Conservation (phyloP, 2,113 vertebrate genomes). For the Lophura nycthemera region DNA sequence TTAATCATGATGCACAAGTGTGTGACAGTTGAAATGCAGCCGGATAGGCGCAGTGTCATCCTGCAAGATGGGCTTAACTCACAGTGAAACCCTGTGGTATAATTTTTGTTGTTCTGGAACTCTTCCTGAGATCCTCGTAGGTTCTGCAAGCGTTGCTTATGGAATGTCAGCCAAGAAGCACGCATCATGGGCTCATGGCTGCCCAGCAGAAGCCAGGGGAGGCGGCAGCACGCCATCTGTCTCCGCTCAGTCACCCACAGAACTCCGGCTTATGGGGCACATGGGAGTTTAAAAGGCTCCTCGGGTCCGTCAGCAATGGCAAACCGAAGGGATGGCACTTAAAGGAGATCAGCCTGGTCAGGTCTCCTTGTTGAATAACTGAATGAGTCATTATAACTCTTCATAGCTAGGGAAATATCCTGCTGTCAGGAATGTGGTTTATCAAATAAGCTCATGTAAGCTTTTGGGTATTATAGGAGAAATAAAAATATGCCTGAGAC, state of each 20-base stretch:
- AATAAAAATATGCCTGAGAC: not conserved
- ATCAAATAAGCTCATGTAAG: not conserved
- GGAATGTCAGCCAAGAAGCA: not conserved
- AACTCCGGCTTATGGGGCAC: rapidly evolving
- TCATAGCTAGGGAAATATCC: not conserved
- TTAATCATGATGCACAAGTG: not conserved
- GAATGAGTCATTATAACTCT: not conserved
- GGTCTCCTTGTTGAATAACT: not conserved
- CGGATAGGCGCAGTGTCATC: not conserved
- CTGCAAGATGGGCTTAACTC: not conserved
- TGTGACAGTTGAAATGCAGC: not conserved
- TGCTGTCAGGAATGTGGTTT: not conserved
- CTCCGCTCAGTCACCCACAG: not conserved
- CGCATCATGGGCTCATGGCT: not conserved
- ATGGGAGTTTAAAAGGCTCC: not conserved
- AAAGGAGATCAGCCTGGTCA: not conserved
- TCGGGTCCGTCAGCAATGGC: not conserved
- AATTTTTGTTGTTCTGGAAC: not conserved
- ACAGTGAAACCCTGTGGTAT: not conserved
- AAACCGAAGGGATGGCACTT: not conserved
- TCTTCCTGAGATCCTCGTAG: not conserved
- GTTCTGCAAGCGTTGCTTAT: not conserved
- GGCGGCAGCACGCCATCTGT: not conserved
- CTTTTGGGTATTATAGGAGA: not conserved
- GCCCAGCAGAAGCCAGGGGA: not conserved